Percentiles rank a stretch among this genome's conserved stretches.
phyloP scores from a whole-genome alignment of 2,797 vertebrate species.

The Platalea minor region DNA sequence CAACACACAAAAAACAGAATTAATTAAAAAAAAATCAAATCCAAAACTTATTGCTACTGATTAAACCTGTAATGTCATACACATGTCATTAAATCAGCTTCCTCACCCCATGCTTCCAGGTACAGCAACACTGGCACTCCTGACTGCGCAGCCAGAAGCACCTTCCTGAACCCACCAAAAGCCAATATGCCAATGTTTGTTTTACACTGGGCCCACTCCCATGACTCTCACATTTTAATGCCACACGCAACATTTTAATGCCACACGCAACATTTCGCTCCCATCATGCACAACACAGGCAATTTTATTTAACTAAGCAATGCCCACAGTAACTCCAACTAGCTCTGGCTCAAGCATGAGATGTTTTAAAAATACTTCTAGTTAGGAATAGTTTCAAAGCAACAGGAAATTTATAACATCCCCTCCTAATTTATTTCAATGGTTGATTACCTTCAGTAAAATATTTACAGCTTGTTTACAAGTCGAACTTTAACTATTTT shows the following conservation, averaged over 20 bases:
- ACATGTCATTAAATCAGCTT: too few species aligned
- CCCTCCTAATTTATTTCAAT: background rate
- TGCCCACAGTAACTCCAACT: background rate
- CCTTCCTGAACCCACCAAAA: background rate
- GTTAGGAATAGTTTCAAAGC: background rate
- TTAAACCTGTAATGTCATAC: background rate
- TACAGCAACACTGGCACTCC: background rate
- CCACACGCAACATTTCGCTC: background rate
- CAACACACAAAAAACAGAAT: background rate
- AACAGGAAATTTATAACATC: background rate
- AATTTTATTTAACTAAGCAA: background rate
- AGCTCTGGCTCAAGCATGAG: background rate
- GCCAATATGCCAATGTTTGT: background rate
- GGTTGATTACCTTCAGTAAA: background rate
- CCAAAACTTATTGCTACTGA: background rate
- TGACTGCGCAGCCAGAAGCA: background rate
- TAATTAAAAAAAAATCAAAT: background rate
- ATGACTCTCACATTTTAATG: background rate
- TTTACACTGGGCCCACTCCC: background rate
- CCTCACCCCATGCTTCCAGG: background rate
- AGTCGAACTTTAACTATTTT: background rate
- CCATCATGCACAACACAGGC: background rate
- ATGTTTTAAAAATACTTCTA: background rate
- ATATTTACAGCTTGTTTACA: constrained; percentile 20
- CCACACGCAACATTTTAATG: background rate